phyloP scores from a whole-genome alignment of 2,113 vertebrate genomes.

The Bostrychus sinensis region DNA sequence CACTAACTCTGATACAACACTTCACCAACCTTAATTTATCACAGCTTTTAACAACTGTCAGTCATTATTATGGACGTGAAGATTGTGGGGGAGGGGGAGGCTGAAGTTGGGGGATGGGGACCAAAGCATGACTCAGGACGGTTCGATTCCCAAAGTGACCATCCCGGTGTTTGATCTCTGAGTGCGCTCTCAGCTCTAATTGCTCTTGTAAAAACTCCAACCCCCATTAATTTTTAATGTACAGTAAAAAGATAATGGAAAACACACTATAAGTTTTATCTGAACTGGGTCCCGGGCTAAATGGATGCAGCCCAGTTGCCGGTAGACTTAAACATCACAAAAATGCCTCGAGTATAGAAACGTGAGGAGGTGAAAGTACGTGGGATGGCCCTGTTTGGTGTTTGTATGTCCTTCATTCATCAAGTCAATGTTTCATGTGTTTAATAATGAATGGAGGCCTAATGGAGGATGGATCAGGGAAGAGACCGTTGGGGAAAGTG shows the following conservation, averaged over 20 bases:
- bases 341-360: conserved; percentile 42
- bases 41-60: not conserved
- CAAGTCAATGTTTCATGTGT: conserved; percentile 63
- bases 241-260: conserved; percentile 79
- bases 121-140: conserved; percentile 53
- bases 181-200: conserved; percentile 75
- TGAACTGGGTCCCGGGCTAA: conserved; percentile 39
- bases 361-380: conserved; percentile 51
- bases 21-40: conserved; percentile 15
- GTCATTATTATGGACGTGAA: conserved; percentile 34
- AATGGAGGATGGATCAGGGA: conserved; percentile 67
- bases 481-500: conserved; percentile 39
- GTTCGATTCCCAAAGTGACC: conserved; percentile 53
- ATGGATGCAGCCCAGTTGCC: conserved; percentile 45
- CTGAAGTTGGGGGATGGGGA: not conserved
- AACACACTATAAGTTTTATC: conserved; percentile 35
- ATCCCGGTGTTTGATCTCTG: conserved; percentile 59
- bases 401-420: conserved; percentile 69
- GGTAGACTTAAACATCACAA: conserved; percentile 55
- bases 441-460: conserved; percentile 74
- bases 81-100: conserved; percentile 1
- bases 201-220: conserved; percentile 74
- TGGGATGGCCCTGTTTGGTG: conserved; percentile 51
- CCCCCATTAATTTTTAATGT: conserved; percentile 83
- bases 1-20: conserved; percentile 18